Base-by-base conservation (phyloP, 2,113 vertebrate genomes). In the Ctenodactylus gundi region DNA sequence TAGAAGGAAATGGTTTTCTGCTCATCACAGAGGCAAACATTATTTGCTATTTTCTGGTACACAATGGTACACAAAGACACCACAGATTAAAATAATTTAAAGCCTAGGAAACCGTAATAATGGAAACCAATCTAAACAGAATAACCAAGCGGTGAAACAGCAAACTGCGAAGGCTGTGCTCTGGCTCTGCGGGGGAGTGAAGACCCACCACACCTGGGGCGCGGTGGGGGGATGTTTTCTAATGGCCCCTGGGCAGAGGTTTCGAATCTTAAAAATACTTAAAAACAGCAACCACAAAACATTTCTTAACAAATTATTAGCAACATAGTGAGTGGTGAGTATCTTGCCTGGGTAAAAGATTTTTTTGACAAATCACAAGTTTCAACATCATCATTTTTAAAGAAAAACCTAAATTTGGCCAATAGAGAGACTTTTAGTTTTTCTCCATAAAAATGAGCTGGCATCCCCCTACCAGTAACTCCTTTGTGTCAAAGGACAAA, bases 21-120 rank as follows among this genome's bases (percentile, higher is more conserved):
- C 7, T 87, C 60, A n/a, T 6, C 88, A 31, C n/a, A 93, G 86
- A 94, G 82, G 73, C 64, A 36, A 21, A 20, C 9, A 23, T 25
- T 85, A 84, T 84, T 62, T 84, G 23, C 65, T 75, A 18, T 94
- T 96, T 80, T 53, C 80, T 90, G 20, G 15, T 67, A 85, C 25
- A 88, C 18, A 80, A 34, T 90, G 76, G 93, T 68, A 73, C 68
- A 67, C 31, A 70, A 72, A 64, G 73, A 41, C 39, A 53, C 81
- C 73, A 95, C 85, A 51, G 86, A 75, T 68, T 94, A 92, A 93
- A 96, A 73, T 44, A 36, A 88, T 95, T 95, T 94, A 64, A 95
- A 96, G 80, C 6, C 44, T 34, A 72, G 13, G 44, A 94, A 23
- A 0, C 3, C 39, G 7, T 91, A 96, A 65, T 94, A 96, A 96